phyloP scores from a whole-genome alignment of 2,888 invertebrate genomes.

The Ptilodon capucinus region DNA sequence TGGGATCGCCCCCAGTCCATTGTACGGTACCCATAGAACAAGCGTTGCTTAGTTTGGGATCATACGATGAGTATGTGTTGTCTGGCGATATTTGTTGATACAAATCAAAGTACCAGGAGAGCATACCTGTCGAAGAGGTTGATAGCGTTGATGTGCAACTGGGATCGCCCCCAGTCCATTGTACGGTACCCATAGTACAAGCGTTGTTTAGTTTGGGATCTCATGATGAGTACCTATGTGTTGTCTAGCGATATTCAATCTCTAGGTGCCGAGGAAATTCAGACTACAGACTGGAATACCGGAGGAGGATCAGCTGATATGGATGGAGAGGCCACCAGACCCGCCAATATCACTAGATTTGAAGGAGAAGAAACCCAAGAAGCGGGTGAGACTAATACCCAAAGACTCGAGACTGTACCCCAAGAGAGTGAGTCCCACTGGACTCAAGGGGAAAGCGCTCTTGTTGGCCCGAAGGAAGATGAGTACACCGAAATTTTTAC shows the following conservation, averaged over 20 bases:
- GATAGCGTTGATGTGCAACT: too few relatives aligned
- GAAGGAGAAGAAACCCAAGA: slow-evolving; percentile 4
- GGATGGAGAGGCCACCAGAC: slow-evolving; percentile 48
- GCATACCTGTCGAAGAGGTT: too few relatives aligned
- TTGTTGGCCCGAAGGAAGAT: slow-evolving; percentile 54
- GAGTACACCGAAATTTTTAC: slow-evolving; percentile 54
- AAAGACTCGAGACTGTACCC: slow-evolving; percentile 37
- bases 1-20: too few relatives aligned
- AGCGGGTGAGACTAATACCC: slow-evolving; percentile 11
- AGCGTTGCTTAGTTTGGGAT: too few relatives aligned
- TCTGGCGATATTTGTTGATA: too few relatives aligned
- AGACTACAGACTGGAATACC: slow-evolving; percentile 39
- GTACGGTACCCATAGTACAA: too few relatives aligned
- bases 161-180: too few relatives aligned
- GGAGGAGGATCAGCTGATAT: slow-evolving; percentile 50
- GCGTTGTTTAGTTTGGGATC: too few relatives aligned
- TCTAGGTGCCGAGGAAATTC: slow-evolving; percentile 56
- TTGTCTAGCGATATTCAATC: not conserved
- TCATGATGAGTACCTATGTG: too few relatives aligned
- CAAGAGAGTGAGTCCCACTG: slow-evolving; percentile 38
- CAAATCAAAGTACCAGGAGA: too few relatives aligned
- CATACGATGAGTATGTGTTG: too few relatives aligned
- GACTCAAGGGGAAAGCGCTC: slow-evolving; percentile 45
- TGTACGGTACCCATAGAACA: too few relatives aligned
- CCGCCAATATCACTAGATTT: slow-evolving; percentile 3